Evolutionary conservation across 2,888 invertebrate species (phyloP).

Genomic region (Lypha dubia): DNA sequence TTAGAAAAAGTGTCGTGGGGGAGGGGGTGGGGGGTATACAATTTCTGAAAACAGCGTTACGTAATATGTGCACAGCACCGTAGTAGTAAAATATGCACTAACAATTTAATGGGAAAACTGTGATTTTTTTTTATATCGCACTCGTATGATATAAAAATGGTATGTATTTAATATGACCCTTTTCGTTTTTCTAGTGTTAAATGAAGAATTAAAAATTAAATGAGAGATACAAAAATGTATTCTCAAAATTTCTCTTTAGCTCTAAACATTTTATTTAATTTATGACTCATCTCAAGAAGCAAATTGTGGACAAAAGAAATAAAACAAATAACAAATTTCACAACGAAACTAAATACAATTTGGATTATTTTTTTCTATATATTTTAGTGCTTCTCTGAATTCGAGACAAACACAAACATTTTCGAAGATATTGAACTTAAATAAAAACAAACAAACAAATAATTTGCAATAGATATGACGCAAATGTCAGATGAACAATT

Average conservation of each 20-base stretch:
- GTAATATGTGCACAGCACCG: too few relatives aligned
- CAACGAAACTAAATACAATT: conserved; percentile 40
- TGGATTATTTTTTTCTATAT: conserved; percentile 7
- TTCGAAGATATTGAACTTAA: too few relatives aligned
- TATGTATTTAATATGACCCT: neutral
- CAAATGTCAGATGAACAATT: conserved; percentile 81
- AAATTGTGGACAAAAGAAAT: neutral
- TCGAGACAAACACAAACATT: conserved; percentile 16
- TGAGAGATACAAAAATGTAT: neutral
- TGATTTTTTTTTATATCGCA: too few relatives aligned
- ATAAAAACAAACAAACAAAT: neutral
- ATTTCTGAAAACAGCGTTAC: too few relatives aligned
- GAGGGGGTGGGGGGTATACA: too few relatives aligned
- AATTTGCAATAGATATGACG: conserved; percentile 43
- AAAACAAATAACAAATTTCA: conserved; percentile 47
- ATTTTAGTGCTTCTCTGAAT: conserved; percentile 54
- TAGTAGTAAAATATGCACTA: too few relatives aligned
- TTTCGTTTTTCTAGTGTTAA: conserved; percentile 22
- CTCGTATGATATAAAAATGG: too few relatives aligned
- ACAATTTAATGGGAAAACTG: too few relatives aligned
- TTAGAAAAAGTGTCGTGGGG: too few relatives aligned
- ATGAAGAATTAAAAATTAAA: neutral
- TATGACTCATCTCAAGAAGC: conserved; percentile 32
- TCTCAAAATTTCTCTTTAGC: neutral
- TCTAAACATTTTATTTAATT: neutral